Evolutionary conservation across 1,140 invertebrate genomes (phyloP), one percentile per base, ranked within the genome.

Genomic region (Ladona fulva): DNA sequence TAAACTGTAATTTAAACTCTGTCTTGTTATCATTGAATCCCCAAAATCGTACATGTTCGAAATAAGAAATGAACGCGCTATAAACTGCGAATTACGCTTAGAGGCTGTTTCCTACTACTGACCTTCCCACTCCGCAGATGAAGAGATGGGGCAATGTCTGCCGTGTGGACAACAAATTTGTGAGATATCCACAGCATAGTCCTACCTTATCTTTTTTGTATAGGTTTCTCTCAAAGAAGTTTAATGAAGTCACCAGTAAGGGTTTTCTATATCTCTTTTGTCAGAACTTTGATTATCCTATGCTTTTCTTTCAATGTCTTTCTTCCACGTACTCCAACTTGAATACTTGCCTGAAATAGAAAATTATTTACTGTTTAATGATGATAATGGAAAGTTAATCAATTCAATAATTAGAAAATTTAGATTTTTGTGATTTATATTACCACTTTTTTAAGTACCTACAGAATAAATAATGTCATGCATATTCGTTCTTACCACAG

Each of bases 171-270:
- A 66, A 66, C 52, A 66, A 66, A 66, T 66, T 22, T 19, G 52
- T 66, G 14, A 66, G 52, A 22, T 66, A 66, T 1, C 52, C 14
- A 12, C 52, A 22, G 52, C 52, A 3, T 37, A 37, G 29, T 66
- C 52, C 14, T 66, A 66, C 14, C 14, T n/a, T 22, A 22, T 6
- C 52, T 12, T 12, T 66, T 19, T 22, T 66, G 1, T 22, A 16
- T 16, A 16, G n/a, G 52, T 66, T 66, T 66, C 14, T 3, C 1
- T 3, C 52, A 5, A 66, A 5, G n/a, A 66, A 3, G 52, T 66
- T 66, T 66, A 66, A 66, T 66, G 52, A 66, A 66, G 52, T 19
- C 52, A 66, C n/a, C 52, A 66, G 52, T 66, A 66, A 66, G 52
- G 14, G 3, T 66, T 19, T 16, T 19, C 12, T 6, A 6, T 6